phyloP scores from a whole-genome alignment of 2,888 invertebrate species.

The Notodonta ziczac region DNA sequence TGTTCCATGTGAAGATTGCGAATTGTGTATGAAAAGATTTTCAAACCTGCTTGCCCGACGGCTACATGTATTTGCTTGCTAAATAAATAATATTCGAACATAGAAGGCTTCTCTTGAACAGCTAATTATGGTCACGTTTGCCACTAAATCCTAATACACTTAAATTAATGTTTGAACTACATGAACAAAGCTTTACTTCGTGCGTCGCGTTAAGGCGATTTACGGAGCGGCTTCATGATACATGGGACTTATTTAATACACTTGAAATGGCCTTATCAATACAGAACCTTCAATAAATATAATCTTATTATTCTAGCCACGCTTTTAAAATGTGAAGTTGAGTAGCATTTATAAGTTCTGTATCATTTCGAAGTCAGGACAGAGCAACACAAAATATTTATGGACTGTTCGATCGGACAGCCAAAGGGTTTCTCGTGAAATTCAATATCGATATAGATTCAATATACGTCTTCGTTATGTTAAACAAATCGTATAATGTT shows the following conservation, averaged over 20 bases:
- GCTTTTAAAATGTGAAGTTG: neutral
- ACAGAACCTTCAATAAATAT: neutral
- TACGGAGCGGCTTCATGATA: slow-evolving; percentile 29
- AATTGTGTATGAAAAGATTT: too few relatives aligned
- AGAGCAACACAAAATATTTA: neutral
- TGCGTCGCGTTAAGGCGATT: slow-evolving; percentile 25
- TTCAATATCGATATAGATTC: too few relatives aligned
- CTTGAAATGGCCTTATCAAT: neutral
- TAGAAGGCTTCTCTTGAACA: neutral
- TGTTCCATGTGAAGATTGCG: neutral
- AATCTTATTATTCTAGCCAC: neutral
- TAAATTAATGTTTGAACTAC: neutral
- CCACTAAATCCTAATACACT: neutral
- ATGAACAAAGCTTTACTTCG: neutral
- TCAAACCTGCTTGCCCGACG: too few relatives aligned
- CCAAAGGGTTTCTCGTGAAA: too few relatives aligned
- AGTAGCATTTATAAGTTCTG: neutral
- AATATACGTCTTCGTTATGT: too few relatives aligned
- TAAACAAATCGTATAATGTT: too few relatives aligned
- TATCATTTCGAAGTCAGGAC: neutral
- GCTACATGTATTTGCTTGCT: too few relatives aligned
- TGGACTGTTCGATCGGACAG: too few relatives aligned
- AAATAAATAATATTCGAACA: neutral
- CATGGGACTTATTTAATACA: slow-evolving; percentile 10
- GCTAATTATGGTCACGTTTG: neutral